A percentile compares a stretch with the other conserved stretches of the same genome.
Evolutionary conservation across 2,113 vertebrate species (phyloP).

Genomic region (Pipra filicauda): DNA sequence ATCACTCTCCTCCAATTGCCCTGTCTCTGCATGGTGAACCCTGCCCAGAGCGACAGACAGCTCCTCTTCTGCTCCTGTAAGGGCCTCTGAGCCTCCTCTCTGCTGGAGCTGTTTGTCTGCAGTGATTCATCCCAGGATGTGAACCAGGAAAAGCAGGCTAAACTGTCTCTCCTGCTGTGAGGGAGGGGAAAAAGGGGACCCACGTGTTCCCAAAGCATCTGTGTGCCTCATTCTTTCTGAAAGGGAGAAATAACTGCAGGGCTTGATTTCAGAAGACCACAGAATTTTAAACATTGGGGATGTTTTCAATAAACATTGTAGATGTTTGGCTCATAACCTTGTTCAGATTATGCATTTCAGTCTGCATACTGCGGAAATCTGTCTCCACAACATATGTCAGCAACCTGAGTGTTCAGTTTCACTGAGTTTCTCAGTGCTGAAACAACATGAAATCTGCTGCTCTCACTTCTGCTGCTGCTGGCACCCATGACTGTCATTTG

Average conservation of each 20-base stretch:
- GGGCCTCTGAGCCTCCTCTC: not conserved
- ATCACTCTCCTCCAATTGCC: not conserved
- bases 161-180: constrained; percentile 23
- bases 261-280: constrained; percentile 56
- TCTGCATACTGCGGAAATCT: constrained; percentile 65
- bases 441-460: not conserved
- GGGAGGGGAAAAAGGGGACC: not conserved
- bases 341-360: constrained; percentile 61
- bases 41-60: not conserved
- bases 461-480: not conserved
- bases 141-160: constrained; percentile 59
- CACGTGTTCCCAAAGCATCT: constrained; percentile 33
- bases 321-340: constrained; percentile 63
- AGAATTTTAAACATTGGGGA: constrained; percentile 59
- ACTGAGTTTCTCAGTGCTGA: not conserved
- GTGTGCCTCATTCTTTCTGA: constrained; percentile 43
- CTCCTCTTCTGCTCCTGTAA: not conserved
- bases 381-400: constrained; percentile 68
- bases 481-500: not conserved
- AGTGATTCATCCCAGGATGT: constrained; percentile 55
- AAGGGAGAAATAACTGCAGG: constrained; percentile 64
- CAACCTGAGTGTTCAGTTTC: constrained; percentile 20
- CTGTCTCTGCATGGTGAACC: not conserved
- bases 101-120: constrained; percentile 24
- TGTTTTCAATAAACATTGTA: constrained; percentile 75